Conservation (phyloP, 2,113 vertebrate species). For the Tretioscincus oriximinensis region DNA sequence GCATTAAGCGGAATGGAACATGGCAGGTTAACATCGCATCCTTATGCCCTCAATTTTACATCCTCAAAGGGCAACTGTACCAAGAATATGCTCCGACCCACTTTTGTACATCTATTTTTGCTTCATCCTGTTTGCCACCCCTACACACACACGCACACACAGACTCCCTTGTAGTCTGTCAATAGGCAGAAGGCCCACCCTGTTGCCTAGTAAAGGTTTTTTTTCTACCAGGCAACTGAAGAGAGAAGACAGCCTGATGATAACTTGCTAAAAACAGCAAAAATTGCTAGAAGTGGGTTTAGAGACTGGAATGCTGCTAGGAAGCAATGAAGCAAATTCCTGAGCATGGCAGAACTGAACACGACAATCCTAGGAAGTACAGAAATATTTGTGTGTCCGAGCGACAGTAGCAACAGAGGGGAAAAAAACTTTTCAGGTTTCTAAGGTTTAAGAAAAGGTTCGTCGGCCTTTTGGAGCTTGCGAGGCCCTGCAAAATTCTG, state of each 20-base stretch:
- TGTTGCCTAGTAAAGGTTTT: neutral
- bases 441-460: neutral
- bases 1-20: too few relatives aligned
- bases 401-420: too few relatives aligned
- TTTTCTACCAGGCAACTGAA: neutral
- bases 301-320: neutral
- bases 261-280: neutral
- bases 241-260: conserved; percentile 1
- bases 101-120: neutral
- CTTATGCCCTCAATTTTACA: neutral
- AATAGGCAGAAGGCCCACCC: neutral
- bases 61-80: neutral
- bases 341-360: neutral
- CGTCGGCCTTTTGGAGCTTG: too few relatives aligned
- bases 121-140: neutral
- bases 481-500: too few relatives aligned
- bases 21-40: too few relatives aligned
- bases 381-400: neutral
- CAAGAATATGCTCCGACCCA: neutral
- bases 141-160: neutral
- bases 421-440: neutral
- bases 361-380: neutral
- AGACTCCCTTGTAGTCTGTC: neutral
- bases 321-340: neutral
- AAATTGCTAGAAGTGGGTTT: neutral